Base-by-base conservation (phyloP, 1,140 invertebrate species). In the Ptiloglossa arizonensis region DNA sequence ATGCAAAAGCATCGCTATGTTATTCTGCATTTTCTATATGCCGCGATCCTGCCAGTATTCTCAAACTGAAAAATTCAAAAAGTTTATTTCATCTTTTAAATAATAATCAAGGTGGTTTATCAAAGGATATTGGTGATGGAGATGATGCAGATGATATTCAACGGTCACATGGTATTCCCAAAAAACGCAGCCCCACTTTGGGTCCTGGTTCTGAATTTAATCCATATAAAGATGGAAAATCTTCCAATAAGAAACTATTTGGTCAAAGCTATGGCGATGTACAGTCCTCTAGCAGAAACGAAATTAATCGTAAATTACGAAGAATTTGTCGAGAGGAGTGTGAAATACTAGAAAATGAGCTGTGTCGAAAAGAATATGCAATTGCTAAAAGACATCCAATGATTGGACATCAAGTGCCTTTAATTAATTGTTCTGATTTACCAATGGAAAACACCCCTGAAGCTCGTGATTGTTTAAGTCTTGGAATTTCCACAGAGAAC, bases 1-100 rank as follows among this genome's bases (percentile, higher is more conserved):
- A 96, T 91, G 96, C 96, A 1, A 93, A 96, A 41, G 96, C 97
- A 0, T 98, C 97, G 59, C 93, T 99, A 22, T 99, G 98, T 89
- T 98, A 96, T 87, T 97, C 97, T 32, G 96, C 97, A 11, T 98
- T 99, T 92, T 97, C 98, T 0, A 94, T 98, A 44, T 99, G 98
- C 89, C 93, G 94, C 93, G 85, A 96, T 93, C 3, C 95, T 94
- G 87, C 87, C 80, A 92, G 89, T 87, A 94, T 91, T 90, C 89
- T 78, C 84, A 91, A 92, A 80, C 91, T 89, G 44, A 86, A 91
- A 71, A 86, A 88, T 56, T 81, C 86, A 1, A 81, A 81, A 38
- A 77, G 89, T 32, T 50, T 91, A 1, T 92, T 92, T 44, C 87
- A 90, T 38, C 86, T 88, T 1, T 63, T 91, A 38, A 89, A 87